These are phyloP conservation scores for Psephotus haematonotus DNA, from an alignment of 2,113 vertebrate genomes.

Conservation along the genomic window DNA sequence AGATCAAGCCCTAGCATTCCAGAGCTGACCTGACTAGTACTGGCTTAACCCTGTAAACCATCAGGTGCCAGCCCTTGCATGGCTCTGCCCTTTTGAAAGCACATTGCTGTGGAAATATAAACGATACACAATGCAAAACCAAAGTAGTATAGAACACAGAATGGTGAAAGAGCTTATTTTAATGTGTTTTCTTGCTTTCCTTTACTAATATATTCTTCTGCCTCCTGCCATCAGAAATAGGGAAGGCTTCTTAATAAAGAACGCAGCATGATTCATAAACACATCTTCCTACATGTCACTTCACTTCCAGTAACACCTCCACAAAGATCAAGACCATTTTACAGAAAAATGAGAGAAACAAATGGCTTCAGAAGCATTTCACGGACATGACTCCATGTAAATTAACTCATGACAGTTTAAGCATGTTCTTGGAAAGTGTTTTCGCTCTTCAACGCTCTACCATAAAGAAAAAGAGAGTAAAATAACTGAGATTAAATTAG, in stretches of 20 bases:
- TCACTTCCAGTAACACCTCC: not conserved
- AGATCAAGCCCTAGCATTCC: not conserved
- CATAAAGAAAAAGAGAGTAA: not conserved
- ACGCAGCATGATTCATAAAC: not conserved
- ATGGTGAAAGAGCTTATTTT: not conserved
- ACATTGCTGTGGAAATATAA: not conserved
- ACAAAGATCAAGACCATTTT: not conserved
- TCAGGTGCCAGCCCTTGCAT: fast-evolving
- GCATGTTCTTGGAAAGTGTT: not conserved
- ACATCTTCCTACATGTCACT: not conserved
- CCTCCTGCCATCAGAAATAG: not conserved
- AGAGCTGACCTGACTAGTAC: not conserved
- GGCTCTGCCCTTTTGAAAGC: not conserved
- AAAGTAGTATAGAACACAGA: not conserved
- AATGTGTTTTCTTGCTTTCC: not conserved
- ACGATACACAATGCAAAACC: fast-evolving
- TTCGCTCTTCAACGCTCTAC: not conserved
- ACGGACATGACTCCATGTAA: fast-evolving
- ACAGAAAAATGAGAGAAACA: not conserved
- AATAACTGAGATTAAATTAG: not conserved
- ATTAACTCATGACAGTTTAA: not conserved
- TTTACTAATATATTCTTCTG: not conserved
- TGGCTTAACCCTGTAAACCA: not conserved
- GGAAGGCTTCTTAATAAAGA: not conserved
- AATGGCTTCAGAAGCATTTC: not conserved